A percentile compares a stretch with the other conserved stretches of the same genome.
Evolutionary conservation across 37 sponge, comb jelly and placozoan genomes (phyloP).

Genomic region (Lycopodina hypogea): DNA sequence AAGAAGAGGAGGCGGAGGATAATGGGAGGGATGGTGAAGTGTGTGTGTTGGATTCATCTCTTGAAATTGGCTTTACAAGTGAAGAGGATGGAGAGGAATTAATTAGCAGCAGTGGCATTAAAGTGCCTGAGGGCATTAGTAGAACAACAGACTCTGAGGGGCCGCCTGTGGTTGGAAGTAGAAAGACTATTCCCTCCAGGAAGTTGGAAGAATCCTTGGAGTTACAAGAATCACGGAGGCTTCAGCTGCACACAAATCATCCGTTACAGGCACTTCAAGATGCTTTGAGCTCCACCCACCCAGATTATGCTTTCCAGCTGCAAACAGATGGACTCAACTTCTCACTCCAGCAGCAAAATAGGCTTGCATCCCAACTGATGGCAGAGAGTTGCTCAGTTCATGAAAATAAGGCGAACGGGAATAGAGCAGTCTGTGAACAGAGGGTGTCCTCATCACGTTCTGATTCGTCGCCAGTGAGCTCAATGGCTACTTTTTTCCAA

Average conservation of each 20-base stretch:
- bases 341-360: background rate
- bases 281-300: background rate
- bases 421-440: no score
- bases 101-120: background rate
- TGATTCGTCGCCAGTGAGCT: no score
- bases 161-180: background rate
- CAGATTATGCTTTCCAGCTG: background rate
- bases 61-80: background rate
- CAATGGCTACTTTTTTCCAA: background rate
- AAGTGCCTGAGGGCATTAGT: background rate
- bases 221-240: no score
- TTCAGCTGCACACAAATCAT: no score
- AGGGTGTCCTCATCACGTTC: no score
- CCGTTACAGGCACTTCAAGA: no score
- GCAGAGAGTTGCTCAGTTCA: background rate
- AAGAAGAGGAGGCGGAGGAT: background rate
- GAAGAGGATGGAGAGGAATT: constrained; percentile 8
- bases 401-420: background rate
- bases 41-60: constrained; percentile 7
- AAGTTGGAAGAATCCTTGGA: no score
- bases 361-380: background rate
- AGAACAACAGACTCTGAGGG: background rate
- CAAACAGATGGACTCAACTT: background rate
- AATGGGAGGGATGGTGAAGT: background rate
- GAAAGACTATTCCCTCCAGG: background rate